Evolutionary conservation across 2,113 vertebrate genomes (phyloP).

Genomic region (Oreochromis tanganicae): DNA sequence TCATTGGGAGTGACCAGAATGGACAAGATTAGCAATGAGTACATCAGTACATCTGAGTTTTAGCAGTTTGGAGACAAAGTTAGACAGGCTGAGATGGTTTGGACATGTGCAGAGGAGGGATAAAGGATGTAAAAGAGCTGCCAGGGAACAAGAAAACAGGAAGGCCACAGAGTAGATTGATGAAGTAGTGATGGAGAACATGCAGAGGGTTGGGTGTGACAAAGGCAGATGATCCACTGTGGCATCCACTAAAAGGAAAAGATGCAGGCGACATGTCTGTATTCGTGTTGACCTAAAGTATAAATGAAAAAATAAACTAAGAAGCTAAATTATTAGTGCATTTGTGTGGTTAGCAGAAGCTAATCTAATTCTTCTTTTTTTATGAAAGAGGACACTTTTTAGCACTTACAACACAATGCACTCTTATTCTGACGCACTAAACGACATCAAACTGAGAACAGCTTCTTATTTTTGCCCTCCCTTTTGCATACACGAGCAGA

Average conservation of each 20-base stretch:
- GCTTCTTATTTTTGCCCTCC: not conserved
- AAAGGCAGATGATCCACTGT: not conserved
- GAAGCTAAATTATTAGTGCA: not conserved
- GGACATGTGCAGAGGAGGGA: not conserved
- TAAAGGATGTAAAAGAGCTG: not conserved
- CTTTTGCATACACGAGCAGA: not conserved
- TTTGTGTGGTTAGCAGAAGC: not conserved
- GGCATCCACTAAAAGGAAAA: not conserved
- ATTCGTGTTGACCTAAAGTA: not conserved
- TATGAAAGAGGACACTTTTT: not conserved
- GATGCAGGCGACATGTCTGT: not conserved
- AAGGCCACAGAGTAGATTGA: not conserved
- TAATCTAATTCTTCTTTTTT: not conserved
- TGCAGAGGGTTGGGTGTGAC: not conserved
- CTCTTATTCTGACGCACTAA: not conserved
- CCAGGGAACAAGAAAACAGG: not conserved
- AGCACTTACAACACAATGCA: not conserved
- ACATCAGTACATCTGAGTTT: not conserved
- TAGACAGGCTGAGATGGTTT: not conserved
- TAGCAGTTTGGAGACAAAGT: not conserved
- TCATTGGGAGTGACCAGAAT: not conserved
- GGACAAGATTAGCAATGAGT: not conserved
- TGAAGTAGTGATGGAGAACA: not conserved
- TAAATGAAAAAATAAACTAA: not conserved
- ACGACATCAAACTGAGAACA: not conserved